phyloP scores from a whole-genome alignment of 2,888 invertebrate species.

The Emesis furor region DNA sequence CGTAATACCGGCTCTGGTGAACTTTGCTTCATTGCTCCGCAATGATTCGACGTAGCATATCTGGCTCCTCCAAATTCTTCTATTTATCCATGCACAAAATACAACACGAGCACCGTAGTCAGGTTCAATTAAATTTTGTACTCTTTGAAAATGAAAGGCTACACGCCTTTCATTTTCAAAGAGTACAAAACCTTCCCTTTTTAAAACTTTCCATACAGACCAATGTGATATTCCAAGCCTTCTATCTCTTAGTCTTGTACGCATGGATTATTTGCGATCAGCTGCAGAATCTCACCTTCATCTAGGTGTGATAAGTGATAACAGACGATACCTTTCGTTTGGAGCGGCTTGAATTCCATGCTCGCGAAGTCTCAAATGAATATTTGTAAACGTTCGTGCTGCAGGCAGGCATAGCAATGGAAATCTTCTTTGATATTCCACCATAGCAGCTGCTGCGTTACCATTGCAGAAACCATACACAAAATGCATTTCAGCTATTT shows the following conservation, averaged over 20 bases:
- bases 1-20: not conserved
- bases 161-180: too few relatives aligned
- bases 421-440: too few relatives aligned
- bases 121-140: slow-evolving; percentile 26
- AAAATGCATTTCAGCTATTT: slow-evolving; percentile 62
- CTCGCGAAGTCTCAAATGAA: too few relatives aligned
- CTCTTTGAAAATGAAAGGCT: slow-evolving; percentile 39
- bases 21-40: not conserved
- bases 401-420: too few relatives aligned
- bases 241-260: slow-evolving; percentile 37
- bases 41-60: not conserved
- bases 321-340: too few relatives aligned
- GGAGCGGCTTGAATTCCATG: too few relatives aligned
- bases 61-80: not conserved
- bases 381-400: too few relatives aligned
- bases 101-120: slow-evolving; percentile 2
- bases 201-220: slow-evolving; percentile 42
- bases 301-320: too few relatives aligned
- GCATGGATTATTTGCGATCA: slow-evolving; percentile 33
- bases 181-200: slow-evolving; percentile 36
- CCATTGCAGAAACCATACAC: slow-evolving; percentile 66
- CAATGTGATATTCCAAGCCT: slow-evolving; percentile 35
- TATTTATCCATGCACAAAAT: not conserved
- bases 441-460: slow-evolving; percentile 46
- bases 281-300: slow-evolving; percentile 36